Evolutionary conservation across 2,797 vertebrate species (phyloP), one percentile per base, ranked within the genome.

Genomic region (Paratrypauchen microcephalus): DNA sequence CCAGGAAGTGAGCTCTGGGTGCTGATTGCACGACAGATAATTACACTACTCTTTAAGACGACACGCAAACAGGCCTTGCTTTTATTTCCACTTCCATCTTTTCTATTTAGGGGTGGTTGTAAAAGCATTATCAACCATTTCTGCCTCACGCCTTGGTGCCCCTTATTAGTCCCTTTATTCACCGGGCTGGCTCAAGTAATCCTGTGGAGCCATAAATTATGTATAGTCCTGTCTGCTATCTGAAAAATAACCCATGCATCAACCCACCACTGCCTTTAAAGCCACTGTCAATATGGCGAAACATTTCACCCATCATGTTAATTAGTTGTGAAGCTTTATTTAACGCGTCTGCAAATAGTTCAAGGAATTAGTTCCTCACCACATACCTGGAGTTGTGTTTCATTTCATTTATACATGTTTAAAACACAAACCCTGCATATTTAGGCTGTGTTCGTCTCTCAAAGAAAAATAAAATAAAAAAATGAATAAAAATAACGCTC

Each of bases 11-110:
- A 80, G 76, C 81, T 76, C 70, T 67, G 68, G 65, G 26, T 69
- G 77, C 85, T 84, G 89, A 91, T 92, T 92, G 88, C 89, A 83
- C 86, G 76, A 47, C n/a, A 77, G 86, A 92, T 87, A 91, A 92
- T 92, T 91, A 90, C 91, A 86, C 82, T 89, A 93, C 87, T 82
- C 81, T 83, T 83, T 78, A 88, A 89, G 83, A 82, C 68, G 75
- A 88, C 76, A 81, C 77, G 80, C 84, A 89, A 86, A 88, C 81
- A 86, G 66, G 48, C 74, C 63, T 70, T 63, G 65, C 65, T 56
- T 65, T 65, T 65, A 54, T 66, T 65, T 65, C 26, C 56, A 2
- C 3, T 61, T 70, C 69, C 74, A 71, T 72, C 66, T 66, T 13
- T 65, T 82, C 71, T 70, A 64, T 83, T 84, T 79, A 82, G 74